These are phyloP conservation scores for Aphis craccivora DNA, from an alignment of 1,140 invertebrate species.

Conservation along the genomic window DNA sequence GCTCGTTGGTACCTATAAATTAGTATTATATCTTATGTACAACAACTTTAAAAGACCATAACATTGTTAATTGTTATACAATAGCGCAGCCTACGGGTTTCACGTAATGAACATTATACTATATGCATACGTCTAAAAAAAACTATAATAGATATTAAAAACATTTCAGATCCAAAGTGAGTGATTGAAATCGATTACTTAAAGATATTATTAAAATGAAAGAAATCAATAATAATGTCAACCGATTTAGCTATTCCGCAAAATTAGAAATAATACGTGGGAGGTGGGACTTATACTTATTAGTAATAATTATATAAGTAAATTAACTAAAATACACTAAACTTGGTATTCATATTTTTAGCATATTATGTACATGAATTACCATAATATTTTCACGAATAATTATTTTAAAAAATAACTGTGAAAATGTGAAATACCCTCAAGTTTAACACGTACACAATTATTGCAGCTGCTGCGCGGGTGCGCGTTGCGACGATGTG, in stretches of 20 bases:
- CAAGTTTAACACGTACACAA: background rate
- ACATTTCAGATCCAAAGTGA: too few relatives aligned
- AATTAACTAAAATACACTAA: background rate
- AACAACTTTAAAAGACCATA: background rate
- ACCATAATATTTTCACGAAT: background rate
- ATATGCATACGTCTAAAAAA: too few relatives aligned
- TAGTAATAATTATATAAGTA: background rate
- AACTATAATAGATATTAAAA: too few relatives aligned
- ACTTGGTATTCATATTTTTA: background rate
- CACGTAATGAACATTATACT: too few relatives aligned
- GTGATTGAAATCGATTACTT: too few relatives aligned
- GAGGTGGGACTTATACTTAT: too few relatives aligned
- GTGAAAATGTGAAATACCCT: background rate
- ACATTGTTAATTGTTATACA: background rate
- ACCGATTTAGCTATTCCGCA: too few relatives aligned
- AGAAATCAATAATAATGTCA: too few relatives aligned
- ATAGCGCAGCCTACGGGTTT: background rate
- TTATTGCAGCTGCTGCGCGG: background rate
- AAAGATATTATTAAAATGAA: too few relatives aligned
- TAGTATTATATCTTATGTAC: background rate
- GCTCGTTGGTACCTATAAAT: background rate
- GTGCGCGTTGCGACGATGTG: too few relatives aligned
- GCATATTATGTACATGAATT: background rate
- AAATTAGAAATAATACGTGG: too few relatives aligned
- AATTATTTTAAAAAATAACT: background rate